A percentile compares a stretch with the other conserved stretches of the same genome.
Evolutionary conservation across 1,140 invertebrate genomes (phyloP).

Genomic region (Heliothis subflexa): DNA sequence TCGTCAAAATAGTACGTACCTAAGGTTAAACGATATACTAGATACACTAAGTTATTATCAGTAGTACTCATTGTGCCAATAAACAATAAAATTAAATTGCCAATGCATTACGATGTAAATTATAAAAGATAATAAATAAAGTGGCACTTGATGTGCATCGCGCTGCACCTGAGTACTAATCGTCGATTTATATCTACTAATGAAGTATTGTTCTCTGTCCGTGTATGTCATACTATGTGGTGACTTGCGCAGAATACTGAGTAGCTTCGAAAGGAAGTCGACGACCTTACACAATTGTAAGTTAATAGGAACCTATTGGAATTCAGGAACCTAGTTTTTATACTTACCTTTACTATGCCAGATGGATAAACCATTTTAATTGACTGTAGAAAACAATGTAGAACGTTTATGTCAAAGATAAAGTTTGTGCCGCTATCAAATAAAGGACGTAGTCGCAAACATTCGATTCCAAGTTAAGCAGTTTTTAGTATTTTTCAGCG

Average conservation of each 20-base stretch:
- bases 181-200: slow-evolving; percentile 46
- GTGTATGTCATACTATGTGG: neutral
- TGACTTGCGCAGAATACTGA: neutral
- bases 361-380: no score
- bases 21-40: neutral
- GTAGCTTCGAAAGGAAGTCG: neutral
- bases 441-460: no score
- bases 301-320: neutral
- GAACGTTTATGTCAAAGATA: no score
- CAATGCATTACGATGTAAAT: slow-evolving; percentile 30
- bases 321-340: neutral
- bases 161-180: slow-evolving; percentile 27
- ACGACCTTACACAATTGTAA: neutral
- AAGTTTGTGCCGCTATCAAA: no score
- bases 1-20: neutral
- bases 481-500: no score
- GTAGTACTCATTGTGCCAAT: neutral
- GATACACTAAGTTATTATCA: neutral
- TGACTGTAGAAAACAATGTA: no score
- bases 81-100: neutral
- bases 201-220: slow-evolving; percentile 43
- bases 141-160: slow-evolving; percentile 7
- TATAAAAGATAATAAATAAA: slow-evolving; percentile 28
- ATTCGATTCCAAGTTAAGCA: no score
- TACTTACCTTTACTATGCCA: no score